These are phyloP conservation scores for Danaus melanippus DNA, from an alignment of 1,140 invertebrate species.

Conservation along the genomic window DNA sequence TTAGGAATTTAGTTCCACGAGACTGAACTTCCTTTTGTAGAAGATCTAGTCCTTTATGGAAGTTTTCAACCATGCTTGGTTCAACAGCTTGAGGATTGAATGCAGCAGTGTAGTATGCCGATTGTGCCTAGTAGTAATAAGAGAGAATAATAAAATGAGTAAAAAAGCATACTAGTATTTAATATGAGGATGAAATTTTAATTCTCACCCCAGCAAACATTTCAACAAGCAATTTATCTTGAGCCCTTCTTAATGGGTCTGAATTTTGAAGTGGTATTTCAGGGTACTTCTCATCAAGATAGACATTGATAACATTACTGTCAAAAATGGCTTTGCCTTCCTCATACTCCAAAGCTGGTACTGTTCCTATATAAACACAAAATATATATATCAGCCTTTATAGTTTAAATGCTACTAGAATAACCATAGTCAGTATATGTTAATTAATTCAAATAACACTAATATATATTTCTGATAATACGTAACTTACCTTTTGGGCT, in stretches of 20 bases:
- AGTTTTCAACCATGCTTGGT: slow-evolving; percentile 37
- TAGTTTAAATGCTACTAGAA: too few relatives aligned
- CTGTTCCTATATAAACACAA: slow-evolving; percentile 37
- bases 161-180: slow-evolving; percentile 5
- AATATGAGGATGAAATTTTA: slow-evolving; percentile 9
- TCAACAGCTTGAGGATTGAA: slow-evolving; percentile 45
- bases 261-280: slow-evolving; percentile 77
- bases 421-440: too few relatives aligned
- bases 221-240: slow-evolving; percentile 85
- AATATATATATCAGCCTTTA: neutral
- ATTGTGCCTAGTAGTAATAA: slow-evolving; percentile 37
- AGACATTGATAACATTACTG: slow-evolving; percentile 81
- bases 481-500: slow-evolving; percentile 73
- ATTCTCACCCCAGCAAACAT: slow-evolving; percentile 71
- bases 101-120: slow-evolving; percentile 59
- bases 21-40: slow-evolving; percentile 79
- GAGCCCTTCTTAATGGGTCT: slow-evolving; percentile 83
- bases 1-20: slow-evolving; percentile 78
- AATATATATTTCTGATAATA: too few relatives aligned
- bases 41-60: slow-evolving; percentile 71
- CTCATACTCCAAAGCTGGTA: slow-evolving; percentile 62
- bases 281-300: slow-evolving; percentile 86
- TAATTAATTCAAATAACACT: too few relatives aligned
- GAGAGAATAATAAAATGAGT: slow-evolving; percentile 8
- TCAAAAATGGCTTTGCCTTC: slow-evolving; percentile 58